Percentiles rank a stretch among this genome's conserved stretches.
Evolutionary conservation across 2,888 invertebrate genomes (phyloP).

Genomic region (Agrochola litura): DNA sequence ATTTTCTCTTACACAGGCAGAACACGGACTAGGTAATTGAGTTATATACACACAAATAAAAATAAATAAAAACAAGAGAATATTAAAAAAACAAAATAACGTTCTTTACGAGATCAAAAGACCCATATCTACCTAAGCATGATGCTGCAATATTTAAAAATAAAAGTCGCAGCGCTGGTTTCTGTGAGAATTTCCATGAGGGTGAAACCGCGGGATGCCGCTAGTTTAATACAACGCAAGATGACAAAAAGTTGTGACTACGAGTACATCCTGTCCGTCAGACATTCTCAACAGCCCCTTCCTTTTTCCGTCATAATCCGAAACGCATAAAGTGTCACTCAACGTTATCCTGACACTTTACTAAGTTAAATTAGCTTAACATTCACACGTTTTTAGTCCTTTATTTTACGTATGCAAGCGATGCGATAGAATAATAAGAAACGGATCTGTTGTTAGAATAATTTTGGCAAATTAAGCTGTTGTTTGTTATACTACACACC

Average conservation of each 20-base stretch:
- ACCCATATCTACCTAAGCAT: no score
- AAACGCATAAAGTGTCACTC: conserved; percentile 45
- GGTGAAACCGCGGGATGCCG: no score
- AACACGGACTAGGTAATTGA: no score
- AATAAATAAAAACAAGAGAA: background rate
- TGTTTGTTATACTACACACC: no score
- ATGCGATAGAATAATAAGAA: background rate
- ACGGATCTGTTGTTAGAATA: background rate
- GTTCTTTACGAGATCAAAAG: background rate
- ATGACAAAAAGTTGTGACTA: background rate
- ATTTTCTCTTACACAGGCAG: background rate
- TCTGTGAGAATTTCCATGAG: background rate
- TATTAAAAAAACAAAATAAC: background rate
- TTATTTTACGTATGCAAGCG: background rate
- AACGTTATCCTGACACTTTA: conserved; percentile 37
- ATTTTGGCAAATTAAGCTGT: background rate
- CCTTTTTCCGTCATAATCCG: conserved; percentile 10
- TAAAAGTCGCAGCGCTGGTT: background rate
- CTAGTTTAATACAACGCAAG: background rate
- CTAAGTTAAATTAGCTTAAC: conserved; percentile 32
- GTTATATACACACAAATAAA: no score
- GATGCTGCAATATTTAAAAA: background rate
- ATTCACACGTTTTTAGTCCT: conserved; percentile 35
- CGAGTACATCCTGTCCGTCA: background rate
- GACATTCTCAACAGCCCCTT: background rate